phyloP scores from a whole-genome alignment of 2,888 invertebrate species.

The Cyclophora albipunctata region DNA sequence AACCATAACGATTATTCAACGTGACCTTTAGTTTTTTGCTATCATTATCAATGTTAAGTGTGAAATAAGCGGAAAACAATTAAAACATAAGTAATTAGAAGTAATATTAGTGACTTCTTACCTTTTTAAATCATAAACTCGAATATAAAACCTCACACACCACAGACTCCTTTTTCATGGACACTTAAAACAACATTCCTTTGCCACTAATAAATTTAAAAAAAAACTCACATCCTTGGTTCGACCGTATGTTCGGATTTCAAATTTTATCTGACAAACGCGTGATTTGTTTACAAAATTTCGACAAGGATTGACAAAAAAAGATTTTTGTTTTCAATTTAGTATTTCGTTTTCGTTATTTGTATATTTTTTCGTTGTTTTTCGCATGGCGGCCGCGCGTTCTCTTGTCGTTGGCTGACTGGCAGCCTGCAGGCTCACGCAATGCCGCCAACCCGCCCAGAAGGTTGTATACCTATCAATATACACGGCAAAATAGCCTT shows the following conservation, averaged over 20 bases:
- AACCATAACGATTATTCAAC: too few species aligned
- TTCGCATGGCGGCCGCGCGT: slow-evolving; percentile 68
- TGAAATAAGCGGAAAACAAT: background rate
- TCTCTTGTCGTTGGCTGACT: slow-evolving; percentile 40
- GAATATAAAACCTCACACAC: slow-evolving; percentile 23
- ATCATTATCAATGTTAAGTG: too few species aligned
- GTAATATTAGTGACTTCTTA: slow-evolving; percentile 12
- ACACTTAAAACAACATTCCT: slow-evolving; percentile 58
- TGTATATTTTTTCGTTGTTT: slow-evolving; percentile 45
- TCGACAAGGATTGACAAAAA: slow-evolving; percentile 13
- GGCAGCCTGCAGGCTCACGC: slow-evolving; percentile 37
- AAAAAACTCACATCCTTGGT: slow-evolving; percentile 58
- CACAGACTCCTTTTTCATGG: slow-evolving; percentile 42
- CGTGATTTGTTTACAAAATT: slow-evolving; percentile 16
- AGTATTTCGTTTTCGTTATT: slow-evolving; percentile 52
- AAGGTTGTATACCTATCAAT: slow-evolving; percentile 36
- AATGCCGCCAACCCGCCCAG: slow-evolving; percentile 19
- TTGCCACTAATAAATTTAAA: slow-evolving; percentile 32
- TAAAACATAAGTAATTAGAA: slow-evolving; percentile 1
- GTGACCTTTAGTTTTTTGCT: background rate
- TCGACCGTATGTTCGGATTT: slow-evolving; percentile 31
- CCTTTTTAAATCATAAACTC: slow-evolving; percentile 38
- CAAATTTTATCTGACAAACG: slow-evolving; percentile 15
- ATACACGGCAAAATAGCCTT: slow-evolving; percentile 7
- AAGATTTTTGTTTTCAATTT: slow-evolving; percentile 28